Conservation (phyloP, 2,888 invertebrate species). For the Dryococelus australis region DNA sequence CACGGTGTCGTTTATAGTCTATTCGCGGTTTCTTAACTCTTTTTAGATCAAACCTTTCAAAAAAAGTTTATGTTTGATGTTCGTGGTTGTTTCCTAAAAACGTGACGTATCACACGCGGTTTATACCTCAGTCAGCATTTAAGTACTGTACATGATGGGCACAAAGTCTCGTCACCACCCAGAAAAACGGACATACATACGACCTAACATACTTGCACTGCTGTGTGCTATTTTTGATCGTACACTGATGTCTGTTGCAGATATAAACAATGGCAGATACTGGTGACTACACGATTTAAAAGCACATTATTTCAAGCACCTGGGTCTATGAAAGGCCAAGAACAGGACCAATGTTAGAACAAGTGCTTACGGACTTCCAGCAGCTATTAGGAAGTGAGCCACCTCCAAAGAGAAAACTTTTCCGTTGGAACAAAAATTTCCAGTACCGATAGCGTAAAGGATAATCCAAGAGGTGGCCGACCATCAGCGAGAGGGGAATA, state of each 20-base stretch:
- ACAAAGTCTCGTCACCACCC: not conserved
- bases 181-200: not conserved
- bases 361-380: not conserved
- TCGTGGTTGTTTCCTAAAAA: too few relatives aligned
- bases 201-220: too few relatives aligned
- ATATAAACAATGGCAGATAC: not conserved
- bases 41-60: too few relatives aligned
- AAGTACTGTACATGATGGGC: not conserved
- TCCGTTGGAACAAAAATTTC: not conserved
- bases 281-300: not conserved
- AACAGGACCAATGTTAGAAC: not conserved
- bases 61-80: too few relatives aligned
- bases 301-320: not conserved
- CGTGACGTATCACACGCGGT: too few relatives aligned
- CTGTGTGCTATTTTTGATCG: not conserved
- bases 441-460: not conserved
- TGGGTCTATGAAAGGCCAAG: not conserved
- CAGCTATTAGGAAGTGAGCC: not conserved
- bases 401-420: not conserved
- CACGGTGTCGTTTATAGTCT: too few relatives aligned
- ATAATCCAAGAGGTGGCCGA: not conserved
- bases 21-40: too few relatives aligned
- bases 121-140: too few relatives aligned
- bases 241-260: slow-evolving; percentile 2
- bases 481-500: not conserved